Base-by-base conservation (phyloP, 2,113 vertebrate species). In the Elaphurus davidianus region DNA sequence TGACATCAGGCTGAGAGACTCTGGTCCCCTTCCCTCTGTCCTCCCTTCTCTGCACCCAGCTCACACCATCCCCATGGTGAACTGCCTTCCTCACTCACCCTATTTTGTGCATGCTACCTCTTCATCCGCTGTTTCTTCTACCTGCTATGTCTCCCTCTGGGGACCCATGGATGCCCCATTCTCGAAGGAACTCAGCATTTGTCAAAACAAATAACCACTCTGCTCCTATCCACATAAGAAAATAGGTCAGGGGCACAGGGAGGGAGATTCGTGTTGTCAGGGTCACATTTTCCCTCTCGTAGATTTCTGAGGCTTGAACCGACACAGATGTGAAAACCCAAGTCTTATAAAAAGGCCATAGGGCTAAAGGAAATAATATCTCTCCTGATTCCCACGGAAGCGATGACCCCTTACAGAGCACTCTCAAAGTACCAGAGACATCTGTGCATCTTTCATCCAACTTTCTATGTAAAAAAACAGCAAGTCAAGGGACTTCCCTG, bases 361-460 rank as follows among this genome's bases (percentile, higher is more conserved):
- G 28, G 23, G 27, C 33, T 3, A 3, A 13, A 71, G 85, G 59
- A 78, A 50, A 36, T 2, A 21, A 62, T 0, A 3, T 21, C 2
- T n/a, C 52, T 67, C 19, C 7, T n/a, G 1, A 54, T 54, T 27
- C 4, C 74, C 45, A 25, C 0, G 1, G 7, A 30, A 9, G 6
- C 45, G 13, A 23, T 25, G 45, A 71, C 5, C 17, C 23, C 67
- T 28, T 10, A 13, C 21, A 21, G 57, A 91, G 83, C 16, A 36
- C 7, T 67, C 57, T 74, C 94, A 23, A 36, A 55, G 25, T 7
- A 4, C 2, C 74, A 43, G 76, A 57, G 76, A 67, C 3, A 13
- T 6, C 2, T 3, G 5, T 3, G 5, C 15, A 28, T 8, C 59
- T 54, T 30, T 52, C 28, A 54, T 43, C 12, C 47, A 45, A 27